Conservation (phyloP, 2,113 vertebrate species). For the Boulengeromyrus knoepffleri region DNA sequence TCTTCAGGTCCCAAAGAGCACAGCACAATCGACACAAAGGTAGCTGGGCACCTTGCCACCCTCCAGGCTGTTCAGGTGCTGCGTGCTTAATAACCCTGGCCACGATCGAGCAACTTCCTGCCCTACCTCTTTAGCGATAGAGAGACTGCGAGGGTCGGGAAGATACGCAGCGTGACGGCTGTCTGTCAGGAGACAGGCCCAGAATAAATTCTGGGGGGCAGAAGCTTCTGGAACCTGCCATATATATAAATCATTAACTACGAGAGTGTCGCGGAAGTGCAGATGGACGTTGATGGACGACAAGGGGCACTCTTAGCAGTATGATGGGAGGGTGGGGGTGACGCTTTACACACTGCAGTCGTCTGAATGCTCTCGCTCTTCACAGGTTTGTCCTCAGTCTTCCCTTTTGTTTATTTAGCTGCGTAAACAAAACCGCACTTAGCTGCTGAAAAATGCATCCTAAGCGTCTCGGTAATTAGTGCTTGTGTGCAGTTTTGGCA, state of each 20-base stretch:
- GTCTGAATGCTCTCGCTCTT: neutral
- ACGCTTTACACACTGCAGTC: neutral
- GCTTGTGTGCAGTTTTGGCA: neutral
- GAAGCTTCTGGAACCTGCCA: neutral
- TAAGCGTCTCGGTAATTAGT: neutral
- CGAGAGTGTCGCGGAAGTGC: neutral
- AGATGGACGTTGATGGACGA: neutral
- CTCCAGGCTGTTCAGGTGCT: constrained; percentile 12
- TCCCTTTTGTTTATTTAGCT: neutral
- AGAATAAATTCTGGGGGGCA: neutral
- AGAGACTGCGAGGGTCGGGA: neutral
- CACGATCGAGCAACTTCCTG: constrained; percentile 23
- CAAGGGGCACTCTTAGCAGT: neutral
- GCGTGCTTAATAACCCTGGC: constrained; percentile 19
- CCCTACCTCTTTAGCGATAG: constrained; percentile 4
- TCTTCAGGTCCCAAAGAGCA: neutral
- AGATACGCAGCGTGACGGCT: neutral
- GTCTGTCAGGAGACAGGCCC: neutral
- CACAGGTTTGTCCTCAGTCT: neutral
- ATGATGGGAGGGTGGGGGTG: neutral
- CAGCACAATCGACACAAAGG: neutral
- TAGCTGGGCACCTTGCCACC: neutral
- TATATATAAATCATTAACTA: neutral
- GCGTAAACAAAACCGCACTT: neutral
- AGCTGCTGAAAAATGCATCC: neutral